phyloP scores from a whole-genome alignment of 64 coral and sea anemone species.

The Stichodactyla mertensii region DNA sequence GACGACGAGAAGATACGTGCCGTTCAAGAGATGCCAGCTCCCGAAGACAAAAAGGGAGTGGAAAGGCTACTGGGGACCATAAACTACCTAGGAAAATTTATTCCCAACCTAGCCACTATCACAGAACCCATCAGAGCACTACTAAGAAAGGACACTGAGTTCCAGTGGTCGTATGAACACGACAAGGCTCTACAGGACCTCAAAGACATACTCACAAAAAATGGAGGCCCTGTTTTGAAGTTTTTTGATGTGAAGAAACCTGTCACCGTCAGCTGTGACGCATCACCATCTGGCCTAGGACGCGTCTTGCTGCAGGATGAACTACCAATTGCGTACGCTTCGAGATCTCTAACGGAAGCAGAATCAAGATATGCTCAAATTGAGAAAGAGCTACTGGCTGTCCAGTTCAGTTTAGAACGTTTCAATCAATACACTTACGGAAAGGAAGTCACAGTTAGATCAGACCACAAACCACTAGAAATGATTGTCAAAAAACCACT shows the following conservation, averaged over 20 bases:
- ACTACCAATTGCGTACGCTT: no score
- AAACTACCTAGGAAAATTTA: slow-evolving; percentile 19
- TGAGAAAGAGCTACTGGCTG: not conserved
- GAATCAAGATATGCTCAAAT: slow-evolving; percentile 24
- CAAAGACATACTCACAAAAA: not conserved
- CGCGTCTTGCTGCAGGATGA: not conserved
- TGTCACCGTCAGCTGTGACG: not conserved
- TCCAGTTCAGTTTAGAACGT: not conserved
- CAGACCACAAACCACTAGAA: no score
- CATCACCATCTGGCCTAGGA: not conserved
- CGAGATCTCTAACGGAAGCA: slow-evolving; percentile 30
- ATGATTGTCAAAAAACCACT: not conserved
- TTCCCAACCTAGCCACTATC: slow-evolving; percentile 23
- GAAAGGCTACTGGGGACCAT: no score
- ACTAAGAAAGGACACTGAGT: not conserved
- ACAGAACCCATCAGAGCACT: not conserved
- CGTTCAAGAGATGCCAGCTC: no score
- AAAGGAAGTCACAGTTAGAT: no score
- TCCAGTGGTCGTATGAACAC: slow-evolving; percentile 15
- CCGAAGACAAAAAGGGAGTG: no score
- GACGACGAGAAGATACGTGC: not conserved
- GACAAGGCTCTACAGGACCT: slow-evolving; percentile 47
- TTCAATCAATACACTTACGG: not conserved
- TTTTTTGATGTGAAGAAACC: not conserved
- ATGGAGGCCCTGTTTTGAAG: slow-evolving; percentile 6